These are phyloP conservation scores for Xyrauchen texanus DNA, from an alignment of 2,113 vertebrate genomes.

Conservation along the genomic window DNA sequence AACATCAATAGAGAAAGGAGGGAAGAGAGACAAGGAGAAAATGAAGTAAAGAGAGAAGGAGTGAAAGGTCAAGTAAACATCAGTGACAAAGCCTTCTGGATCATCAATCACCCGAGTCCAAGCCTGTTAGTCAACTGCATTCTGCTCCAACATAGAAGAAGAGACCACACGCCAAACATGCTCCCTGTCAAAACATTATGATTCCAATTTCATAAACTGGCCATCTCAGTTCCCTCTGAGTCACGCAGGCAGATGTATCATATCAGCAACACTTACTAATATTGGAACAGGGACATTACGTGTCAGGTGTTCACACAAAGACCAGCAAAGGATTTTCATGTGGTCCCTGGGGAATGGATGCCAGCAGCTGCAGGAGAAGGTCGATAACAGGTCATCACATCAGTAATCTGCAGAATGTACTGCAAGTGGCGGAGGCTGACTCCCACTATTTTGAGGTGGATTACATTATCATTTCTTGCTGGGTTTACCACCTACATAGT, in stretches of 20 bases:
- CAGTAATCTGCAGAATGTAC: not conserved
- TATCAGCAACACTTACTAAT: conserved; percentile 50
- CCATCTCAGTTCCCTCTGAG: conserved; percentile 42
- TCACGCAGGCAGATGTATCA: conserved; percentile 47
- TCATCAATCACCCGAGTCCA: conserved; percentile 26
- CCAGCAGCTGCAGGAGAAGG: not conserved
- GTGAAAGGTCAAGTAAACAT: conserved; percentile 37
- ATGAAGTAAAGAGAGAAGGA: too few relatives aligned
- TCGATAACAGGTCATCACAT: conserved; percentile 12
- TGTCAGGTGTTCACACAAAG: conserved; percentile 19
- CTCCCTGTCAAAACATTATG: conserved; percentile 37
- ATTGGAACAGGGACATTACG: conserved; percentile 27
- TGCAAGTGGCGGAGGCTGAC: conserved; percentile 16
- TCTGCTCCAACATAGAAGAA: conserved; percentile 1
- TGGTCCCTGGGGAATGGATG: conserved; percentile 6
- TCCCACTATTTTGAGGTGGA: conserved; percentile 29
- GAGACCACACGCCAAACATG: conserved; percentile 13
- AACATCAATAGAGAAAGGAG: conserved; percentile 24
- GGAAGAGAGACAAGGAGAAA: not conserved
- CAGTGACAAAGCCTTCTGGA: conserved; percentile 23
- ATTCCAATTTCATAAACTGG: conserved; percentile 29
- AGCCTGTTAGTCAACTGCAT: not conserved
- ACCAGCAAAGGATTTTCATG: not conserved
- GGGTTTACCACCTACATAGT: conserved; percentile 24
- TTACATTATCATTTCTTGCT: conserved; percentile 34